Evolutionary conservation across 2,113 vertebrate genomes (phyloP).

Genomic region (Gymnocephalus cernua): DNA sequence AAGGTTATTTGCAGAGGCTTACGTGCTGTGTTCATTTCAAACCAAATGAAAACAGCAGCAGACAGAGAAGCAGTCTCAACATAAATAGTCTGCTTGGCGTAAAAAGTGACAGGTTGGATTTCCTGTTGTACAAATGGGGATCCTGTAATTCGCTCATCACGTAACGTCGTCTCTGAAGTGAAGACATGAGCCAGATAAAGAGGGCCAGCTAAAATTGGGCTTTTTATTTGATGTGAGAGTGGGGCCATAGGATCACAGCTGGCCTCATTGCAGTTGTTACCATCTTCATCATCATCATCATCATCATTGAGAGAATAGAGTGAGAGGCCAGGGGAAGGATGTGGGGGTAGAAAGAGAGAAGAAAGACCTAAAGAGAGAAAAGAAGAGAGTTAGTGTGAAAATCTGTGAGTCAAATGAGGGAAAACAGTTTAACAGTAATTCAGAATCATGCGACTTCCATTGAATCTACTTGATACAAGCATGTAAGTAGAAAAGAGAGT

Average conservation of each 20-base stretch:
- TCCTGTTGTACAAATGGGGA: slow-evolving; percentile 54
- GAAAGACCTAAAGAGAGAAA: not conserved
- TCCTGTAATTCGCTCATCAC: slow-evolving; percentile 23
- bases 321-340: slow-evolving; percentile 4
- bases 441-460: not conserved
- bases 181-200: slow-evolving; percentile 45
- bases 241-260: slow-evolving; percentile 1
- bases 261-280: not conserved
- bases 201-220: slow-evolving; percentile 15
- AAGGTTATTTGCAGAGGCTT: slow-evolving; percentile 61
- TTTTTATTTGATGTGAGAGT: slow-evolving; percentile 27
- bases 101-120: slow-evolving; percentile 63
- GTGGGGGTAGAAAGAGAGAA: not conserved
- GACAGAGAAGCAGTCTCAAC: slow-evolving; percentile 56
- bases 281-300: not conserved
- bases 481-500: not conserved
- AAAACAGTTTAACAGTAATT: not conserved
- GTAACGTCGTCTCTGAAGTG: slow-evolving; percentile 42
- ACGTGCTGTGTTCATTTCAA: slow-evolving; percentile 21
- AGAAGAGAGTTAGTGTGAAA: not conserved
- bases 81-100: slow-evolving; percentile 59
- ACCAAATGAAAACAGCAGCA: slow-evolving; percentile 57
- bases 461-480: slow-evolving; percentile 1
- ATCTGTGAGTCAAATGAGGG: slow-evolving; percentile 35
- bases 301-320: slow-evolving; percentile 3